Evolutionary conservation across 2,797 vertebrate species (phyloP).

Genomic region (Loriculus beryllinus): DNA sequence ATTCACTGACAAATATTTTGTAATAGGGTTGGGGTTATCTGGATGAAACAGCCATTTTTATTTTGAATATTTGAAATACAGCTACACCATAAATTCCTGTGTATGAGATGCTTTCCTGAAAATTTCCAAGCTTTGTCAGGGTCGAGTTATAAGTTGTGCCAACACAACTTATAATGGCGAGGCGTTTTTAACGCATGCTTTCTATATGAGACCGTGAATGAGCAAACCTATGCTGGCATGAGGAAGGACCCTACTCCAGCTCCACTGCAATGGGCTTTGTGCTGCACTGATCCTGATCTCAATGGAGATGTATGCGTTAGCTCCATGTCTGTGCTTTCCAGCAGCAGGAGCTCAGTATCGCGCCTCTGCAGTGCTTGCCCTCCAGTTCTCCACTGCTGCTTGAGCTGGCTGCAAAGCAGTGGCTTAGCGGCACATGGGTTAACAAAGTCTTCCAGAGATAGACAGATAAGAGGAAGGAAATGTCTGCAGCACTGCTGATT

Average conservation of each 20-base stretch:
- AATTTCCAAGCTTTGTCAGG: not conserved
- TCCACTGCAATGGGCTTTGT: rapidly evolving
- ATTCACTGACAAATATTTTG: not conserved
- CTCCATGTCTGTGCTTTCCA: rapidly evolving
- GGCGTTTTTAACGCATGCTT: rapidly evolving
- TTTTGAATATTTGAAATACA: not conserved
- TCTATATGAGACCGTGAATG: not conserved
- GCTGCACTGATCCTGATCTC: not conserved
- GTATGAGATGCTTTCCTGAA: not conserved
- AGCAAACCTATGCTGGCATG: not conserved
- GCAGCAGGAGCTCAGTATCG: rapidly evolving
- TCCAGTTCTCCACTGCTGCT: not conserved
- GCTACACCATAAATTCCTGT: not conserved
- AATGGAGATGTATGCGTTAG: rapidly evolving
- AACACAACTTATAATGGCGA: not conserved
- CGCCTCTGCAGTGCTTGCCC: rapidly evolving
- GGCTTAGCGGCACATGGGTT: not conserved
- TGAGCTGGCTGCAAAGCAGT: not conserved
- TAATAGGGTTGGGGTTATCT: not conserved
- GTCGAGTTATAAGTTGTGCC: rapidly evolving
- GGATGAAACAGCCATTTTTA: not conserved
- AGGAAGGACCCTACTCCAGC: not conserved
- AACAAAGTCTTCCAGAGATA: not conserved
- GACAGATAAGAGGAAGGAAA: not conserved
- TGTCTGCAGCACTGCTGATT: not conserved